Conservation (phyloP, 2,888 invertebrate genomes). For the Eurytoma californica region DNA sequence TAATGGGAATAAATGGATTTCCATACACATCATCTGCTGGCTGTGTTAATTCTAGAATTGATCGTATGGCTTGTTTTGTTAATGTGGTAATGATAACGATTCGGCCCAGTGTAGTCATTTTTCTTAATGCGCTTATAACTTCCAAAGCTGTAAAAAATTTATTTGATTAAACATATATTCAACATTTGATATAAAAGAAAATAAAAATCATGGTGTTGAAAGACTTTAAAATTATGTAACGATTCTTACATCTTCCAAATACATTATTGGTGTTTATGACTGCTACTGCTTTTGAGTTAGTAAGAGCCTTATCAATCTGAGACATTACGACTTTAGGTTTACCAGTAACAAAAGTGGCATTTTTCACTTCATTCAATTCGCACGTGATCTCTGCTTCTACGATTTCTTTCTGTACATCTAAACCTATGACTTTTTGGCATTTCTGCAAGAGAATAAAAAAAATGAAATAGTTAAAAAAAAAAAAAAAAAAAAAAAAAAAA, state of each 20-base stretch:
- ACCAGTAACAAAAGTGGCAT: slow-evolving; percentile 71
- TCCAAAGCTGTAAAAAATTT: slow-evolving; percentile 65
- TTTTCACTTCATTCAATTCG: slow-evolving; percentile 70
- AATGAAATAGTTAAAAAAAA: background rate
- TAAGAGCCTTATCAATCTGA: slow-evolving; percentile 64
- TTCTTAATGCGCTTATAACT: slow-evolving; percentile 69
- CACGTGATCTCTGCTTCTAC: slow-evolving; percentile 73
- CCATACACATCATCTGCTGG: slow-evolving; percentile 66
- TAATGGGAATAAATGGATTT: slow-evolving; percentile 70
- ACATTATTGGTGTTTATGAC: slow-evolving; percentile 70
- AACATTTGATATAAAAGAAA: too few relatives aligned
- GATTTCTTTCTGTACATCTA: slow-evolving; percentile 70
- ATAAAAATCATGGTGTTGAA: too few relatives aligned
- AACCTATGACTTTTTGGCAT: slow-evolving; percentile 71
- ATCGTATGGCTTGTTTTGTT: slow-evolving; percentile 72
- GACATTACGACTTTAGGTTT: slow-evolving; percentile 66
- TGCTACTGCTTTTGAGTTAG: slow-evolving; percentile 66
- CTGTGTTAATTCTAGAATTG: slow-evolving; percentile 70
- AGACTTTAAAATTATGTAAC: too few relatives aligned
- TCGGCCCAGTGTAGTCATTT: slow-evolving; percentile 66
- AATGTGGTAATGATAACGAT: slow-evolving; percentile 72
- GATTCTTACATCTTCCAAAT: slow-evolving; percentile 68
- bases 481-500: too few relatives aligned
- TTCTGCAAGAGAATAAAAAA: slow-evolving; percentile 62
- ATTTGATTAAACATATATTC: background rate